Conservation (phyloP, 30 jellyfish, hydroid and myxozoan species). For the Clytia hemisphaerica region DNA sequence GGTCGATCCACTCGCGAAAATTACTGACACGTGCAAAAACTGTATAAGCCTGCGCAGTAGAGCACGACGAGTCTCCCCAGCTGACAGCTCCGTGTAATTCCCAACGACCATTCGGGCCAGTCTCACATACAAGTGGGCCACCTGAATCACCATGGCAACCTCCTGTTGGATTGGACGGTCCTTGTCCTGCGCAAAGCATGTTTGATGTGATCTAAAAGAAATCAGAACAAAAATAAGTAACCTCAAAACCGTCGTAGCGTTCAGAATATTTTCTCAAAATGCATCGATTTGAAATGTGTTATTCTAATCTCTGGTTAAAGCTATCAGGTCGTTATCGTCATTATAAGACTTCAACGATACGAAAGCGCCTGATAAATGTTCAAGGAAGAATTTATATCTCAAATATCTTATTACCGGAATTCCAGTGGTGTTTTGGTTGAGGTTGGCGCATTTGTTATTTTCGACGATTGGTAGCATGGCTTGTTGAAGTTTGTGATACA, state of each 20-base stretch:
- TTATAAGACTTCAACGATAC: no score
- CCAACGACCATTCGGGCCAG: conserved; percentile 49
- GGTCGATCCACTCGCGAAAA: conserved; percentile 45
- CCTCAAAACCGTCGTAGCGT: no score
- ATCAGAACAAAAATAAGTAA: no score
- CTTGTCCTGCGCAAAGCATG: conserved; percentile 93
- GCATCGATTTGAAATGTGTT: no score
- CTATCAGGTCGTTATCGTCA: no score
- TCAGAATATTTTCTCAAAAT: no score
- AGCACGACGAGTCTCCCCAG: conserved; percentile 75
- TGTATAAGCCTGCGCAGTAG: conserved; percentile 40
- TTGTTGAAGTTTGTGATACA: conserved; percentile 75
- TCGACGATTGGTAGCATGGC: conserved; percentile 59
- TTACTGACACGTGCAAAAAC: conserved; percentile 62
- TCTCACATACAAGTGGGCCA: conserved; percentile 88
- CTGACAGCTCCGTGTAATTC: conserved; percentile 82
- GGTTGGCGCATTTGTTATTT: conserved; percentile 23
- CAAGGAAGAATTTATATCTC: neutral
- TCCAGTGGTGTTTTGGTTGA: conserved; percentile 43
- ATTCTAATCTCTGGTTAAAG: no score
- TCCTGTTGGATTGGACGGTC: conserved; percentile 57
- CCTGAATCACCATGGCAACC: conserved; percentile 99
- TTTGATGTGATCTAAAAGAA: conserved; percentile 45
- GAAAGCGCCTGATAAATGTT: no score
- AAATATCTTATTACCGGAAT: conserved; percentile 25